These are phyloP conservation scores for Danio rerio DNA, from an alignment of 2,113 vertebrate species.

Conservation along the genomic window DNA sequence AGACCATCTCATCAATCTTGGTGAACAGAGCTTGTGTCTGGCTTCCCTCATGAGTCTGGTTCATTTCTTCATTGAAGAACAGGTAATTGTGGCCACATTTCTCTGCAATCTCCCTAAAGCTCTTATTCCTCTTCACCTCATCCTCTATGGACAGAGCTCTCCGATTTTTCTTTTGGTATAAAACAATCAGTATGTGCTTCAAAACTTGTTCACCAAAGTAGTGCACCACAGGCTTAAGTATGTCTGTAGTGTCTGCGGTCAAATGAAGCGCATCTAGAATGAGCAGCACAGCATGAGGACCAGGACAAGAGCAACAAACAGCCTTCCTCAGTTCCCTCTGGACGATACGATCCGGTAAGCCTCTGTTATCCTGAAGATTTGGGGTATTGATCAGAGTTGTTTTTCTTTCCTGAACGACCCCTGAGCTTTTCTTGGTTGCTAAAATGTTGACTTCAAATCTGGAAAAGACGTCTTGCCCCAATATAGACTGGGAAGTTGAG, in stretches of 20 bases:
- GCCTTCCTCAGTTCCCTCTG: constrained; percentile 50
- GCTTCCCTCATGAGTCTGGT: background rate
- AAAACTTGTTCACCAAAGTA: constrained; percentile 47
- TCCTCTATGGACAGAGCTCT: background rate
- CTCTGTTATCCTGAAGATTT: constrained; percentile 27
- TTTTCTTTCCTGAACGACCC: background rate
- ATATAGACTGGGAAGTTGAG: constrained; percentile 25
- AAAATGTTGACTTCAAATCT: background rate
- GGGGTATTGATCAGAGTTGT: constrained; percentile 37
- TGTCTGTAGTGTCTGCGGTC: background rate
- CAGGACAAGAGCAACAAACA: constrained; percentile 56
- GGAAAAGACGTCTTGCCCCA: constrained; percentile 1
- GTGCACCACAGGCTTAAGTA: constrained; percentile 34
- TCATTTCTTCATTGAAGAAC: constrained; percentile 15
- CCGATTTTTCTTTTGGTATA: constrained; percentile 27
- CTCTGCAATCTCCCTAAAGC: constrained; percentile 42
- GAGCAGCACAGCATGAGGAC: constrained; percentile 46
- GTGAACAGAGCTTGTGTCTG: constrained; percentile 28
- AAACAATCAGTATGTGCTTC: constrained; percentile 53
- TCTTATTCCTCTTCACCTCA: constrained; percentile 29
- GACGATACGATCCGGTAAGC: background rate
- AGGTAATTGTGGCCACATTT: constrained; percentile 53
- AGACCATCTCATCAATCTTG: constrained; percentile 44
- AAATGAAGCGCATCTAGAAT: constrained; percentile 8
- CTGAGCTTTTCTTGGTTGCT: constrained; percentile 37